phyloP scores from a whole-genome alignment of 2,888 invertebrate genomes.

The Chrysolina americana region DNA sequence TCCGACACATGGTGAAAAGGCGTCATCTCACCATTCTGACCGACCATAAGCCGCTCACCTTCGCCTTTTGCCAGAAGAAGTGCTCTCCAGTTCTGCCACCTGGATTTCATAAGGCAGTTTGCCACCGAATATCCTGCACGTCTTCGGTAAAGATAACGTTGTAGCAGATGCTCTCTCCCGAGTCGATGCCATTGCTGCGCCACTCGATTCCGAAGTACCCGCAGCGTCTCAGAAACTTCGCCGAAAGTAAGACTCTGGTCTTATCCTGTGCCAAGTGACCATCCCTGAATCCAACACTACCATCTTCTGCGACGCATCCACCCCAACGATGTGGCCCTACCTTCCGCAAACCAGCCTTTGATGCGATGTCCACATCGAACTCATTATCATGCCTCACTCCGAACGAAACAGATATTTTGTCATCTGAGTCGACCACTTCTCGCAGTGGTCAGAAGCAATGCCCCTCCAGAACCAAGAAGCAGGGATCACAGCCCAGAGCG shows the following conservation, averaged over 20 bases:
- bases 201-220: background rate
- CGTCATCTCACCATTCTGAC: slow-evolving; percentile 56
- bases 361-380: background rate
- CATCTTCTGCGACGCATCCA: too few relatives aligned
- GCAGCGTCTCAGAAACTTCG: background rate
- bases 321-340: too few relatives aligned
- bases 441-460: background rate
- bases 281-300: too few relatives aligned
- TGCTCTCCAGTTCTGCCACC: too few relatives aligned
- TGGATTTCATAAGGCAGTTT: too few relatives aligned
- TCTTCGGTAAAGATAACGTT: slow-evolving; percentile 61
- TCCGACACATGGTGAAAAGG: too few relatives aligned
- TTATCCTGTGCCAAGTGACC: too few relatives aligned
- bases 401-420: background rate
- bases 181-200: background rate
- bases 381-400: background rate
- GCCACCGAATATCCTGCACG: slow-evolving; percentile 58
- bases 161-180: slow-evolving; percentile 60
- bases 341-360: background rate
- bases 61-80: slow-evolving; percentile 57
- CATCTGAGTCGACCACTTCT: too few relatives aligned
- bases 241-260: background rate
- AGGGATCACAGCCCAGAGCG: background rate
- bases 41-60: too few relatives aligned
- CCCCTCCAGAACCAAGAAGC: background rate